Evolutionary conservation across 2,888 invertebrate species (phyloP), one percentile per base, ranked within the genome.

Genomic region (Drosophila paracracens): DNA sequence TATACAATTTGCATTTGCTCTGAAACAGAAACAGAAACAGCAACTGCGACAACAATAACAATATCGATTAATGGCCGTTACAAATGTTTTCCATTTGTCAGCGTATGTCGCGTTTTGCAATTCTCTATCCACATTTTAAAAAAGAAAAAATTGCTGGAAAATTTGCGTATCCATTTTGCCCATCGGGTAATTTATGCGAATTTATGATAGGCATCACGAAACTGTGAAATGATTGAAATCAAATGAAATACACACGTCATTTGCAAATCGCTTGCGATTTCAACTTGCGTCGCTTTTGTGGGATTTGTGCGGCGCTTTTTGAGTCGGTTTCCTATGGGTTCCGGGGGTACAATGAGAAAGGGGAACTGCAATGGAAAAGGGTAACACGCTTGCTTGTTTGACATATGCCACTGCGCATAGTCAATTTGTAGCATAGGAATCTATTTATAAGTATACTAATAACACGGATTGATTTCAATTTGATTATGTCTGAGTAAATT

Each of bases 51-150:
- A 72, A 71, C 64, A 62, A 76, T 73, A 79, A 84, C 69, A 88
- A 79, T 82, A 85, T 86, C 90, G 77, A 88, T 89, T 86, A 86
- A 86, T 88, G 83, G 81, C 90, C 90, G 82, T 86, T 89, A 86
- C 85, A 86, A 86, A 86, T 89, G 90, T 88, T 85, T 89, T 86
- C 88, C 85, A 85, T 85, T 85, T 89, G 85, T 88, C 88, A 75
- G 82, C 90, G 70, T 85, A 88, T 71, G 89, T 73, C 73, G 65
- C 83, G 50, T 67, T 73, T 79, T 68, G 53, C 75, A 60, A 50
- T 70, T 36, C 43, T 21, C 63, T 58, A 40, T 35, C 43, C 51
- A 58, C 46, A 33, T 54, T 10, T 53, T 54, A 16, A 10, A 27
- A 27, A 27, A 10, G 2, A 53, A 18, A 68, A 58, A 67, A 50